These are phyloP conservation scores for Characodon lateralis DNA, from an alignment of 2,797 vertebrate species.

Conservation along the genomic window DNA sequence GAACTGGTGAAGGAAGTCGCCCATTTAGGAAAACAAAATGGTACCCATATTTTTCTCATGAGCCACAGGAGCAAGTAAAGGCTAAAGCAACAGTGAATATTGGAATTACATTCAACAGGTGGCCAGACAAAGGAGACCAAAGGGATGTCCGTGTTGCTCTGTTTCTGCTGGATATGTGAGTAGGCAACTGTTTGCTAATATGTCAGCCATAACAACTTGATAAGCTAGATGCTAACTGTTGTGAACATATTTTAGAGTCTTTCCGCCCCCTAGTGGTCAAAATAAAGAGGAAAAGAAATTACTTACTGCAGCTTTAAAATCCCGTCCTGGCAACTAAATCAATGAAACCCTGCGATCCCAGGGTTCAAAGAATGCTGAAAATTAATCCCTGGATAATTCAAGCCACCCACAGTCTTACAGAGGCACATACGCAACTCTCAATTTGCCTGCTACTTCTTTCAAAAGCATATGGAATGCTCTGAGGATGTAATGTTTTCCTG, in stretches of 20 bases:
- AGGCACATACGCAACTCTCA: conserved; percentile 80
- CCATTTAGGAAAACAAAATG: conserved; percentile 28
- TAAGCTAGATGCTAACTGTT: conserved; percentile 75
- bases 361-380: conserved; percentile 59
- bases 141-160: conserved; percentile 81
- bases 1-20: conserved; percentile 28
- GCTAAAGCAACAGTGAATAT: conserved; percentile 77
- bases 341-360: conserved; percentile 49
- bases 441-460: conserved; percentile 77
- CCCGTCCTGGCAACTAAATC: conserved; percentile 66
- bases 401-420: conserved; percentile 71
- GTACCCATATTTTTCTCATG: conserved; percentile 26
- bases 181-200: conserved; percentile 79
- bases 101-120: conserved; percentile 82
- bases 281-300: conserved; percentile 68
- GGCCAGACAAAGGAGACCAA: conserved; percentile 80
- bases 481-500: conserved; percentile 52
- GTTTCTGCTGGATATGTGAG: conserved; percentile 82
- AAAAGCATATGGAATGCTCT: conserved; percentile 54
- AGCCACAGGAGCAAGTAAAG: conserved; percentile 48
- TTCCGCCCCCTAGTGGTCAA: conserved; percentile 79
- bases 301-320: conserved; percentile 73
- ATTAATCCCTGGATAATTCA: conserved; percentile 63
- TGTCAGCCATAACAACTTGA: conserved; percentile 74
- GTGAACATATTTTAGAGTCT: conserved; percentile 76